Conservation (phyloP, 2,888 invertebrate species). For the Atethmia centrago region DNA sequence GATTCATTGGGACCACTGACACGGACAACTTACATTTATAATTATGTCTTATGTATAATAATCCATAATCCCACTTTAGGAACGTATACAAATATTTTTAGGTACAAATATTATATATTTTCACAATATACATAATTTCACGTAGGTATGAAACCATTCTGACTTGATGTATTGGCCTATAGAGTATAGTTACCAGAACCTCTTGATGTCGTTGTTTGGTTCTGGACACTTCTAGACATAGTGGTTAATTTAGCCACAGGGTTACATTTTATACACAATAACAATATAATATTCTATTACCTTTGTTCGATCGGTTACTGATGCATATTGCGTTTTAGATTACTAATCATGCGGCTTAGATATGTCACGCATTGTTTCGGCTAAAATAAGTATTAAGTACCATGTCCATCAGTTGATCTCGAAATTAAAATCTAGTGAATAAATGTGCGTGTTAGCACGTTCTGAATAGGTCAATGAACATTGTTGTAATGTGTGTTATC, state of each 20-base stretch:
- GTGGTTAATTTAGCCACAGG: conserved; percentile 28
- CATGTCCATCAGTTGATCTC: conserved; percentile 50
- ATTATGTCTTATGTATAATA: conserved; percentile 60
- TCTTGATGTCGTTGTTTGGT: conserved; percentile 44
- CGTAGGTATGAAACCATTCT: conserved; percentile 37
- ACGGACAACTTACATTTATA: conserved; percentile 51
- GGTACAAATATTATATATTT: conserved; percentile 74
- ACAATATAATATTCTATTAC: conserved; percentile 9
- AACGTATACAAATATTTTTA: conserved; percentile 72
- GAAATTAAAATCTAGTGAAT: conserved; percentile 56
- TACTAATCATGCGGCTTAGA: conserved; percentile 53
- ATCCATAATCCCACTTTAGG: conserved; percentile 50
- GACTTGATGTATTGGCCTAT: conserved; percentile 64
- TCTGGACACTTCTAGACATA: conserved; percentile 7
- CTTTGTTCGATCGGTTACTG: conserved; percentile 29
- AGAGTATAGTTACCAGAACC: conserved; percentile 49
- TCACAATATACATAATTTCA: conserved; percentile 66
- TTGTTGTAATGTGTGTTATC: conserved; percentile 81
- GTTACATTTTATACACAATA: conserved; percentile 24
- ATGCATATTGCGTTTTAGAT: conserved; percentile 17
- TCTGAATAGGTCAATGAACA: conserved; percentile 66
- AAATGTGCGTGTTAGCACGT: conserved; percentile 64
- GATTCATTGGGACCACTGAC: conserved; percentile 69
- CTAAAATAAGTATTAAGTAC: conserved; percentile 24
- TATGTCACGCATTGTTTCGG: conserved; percentile 35